Percentiles rank a stretch among this genome's conserved stretches.
phyloP scores from a whole-genome alignment of 2,113 vertebrate genomes.

The Edolisoma coerulescens region DNA sequence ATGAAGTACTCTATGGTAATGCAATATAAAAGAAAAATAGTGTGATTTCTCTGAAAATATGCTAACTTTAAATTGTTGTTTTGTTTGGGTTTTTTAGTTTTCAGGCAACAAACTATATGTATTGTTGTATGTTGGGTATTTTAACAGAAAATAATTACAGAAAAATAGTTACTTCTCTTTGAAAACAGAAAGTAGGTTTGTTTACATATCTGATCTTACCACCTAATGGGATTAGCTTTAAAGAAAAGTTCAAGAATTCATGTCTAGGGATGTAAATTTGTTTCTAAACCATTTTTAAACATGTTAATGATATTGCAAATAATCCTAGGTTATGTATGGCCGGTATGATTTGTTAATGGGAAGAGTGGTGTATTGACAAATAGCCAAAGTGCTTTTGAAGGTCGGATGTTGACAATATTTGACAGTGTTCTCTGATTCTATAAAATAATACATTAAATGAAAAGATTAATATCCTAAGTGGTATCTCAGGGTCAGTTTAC shows the following conservation, averaged over 20 bases:
- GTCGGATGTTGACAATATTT: not conserved
- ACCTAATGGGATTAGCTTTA: not conserved
- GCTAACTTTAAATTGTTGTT: not conserved
- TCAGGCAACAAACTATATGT: not conserved
- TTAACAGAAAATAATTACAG: not conserved
- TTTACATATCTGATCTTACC: not conserved
- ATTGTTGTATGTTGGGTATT: not conserved
- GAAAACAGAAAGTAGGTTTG: not conserved
- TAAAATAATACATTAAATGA: not conserved
- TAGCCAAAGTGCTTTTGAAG: conserved; percentile 14
- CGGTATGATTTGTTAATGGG: not conserved
- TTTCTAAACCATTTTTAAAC: not conserved
- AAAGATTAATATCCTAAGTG: not conserved
- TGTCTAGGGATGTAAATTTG: not conserved
- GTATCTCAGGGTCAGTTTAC: not conserved
- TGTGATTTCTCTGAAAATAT: not conserved
- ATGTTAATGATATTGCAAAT: not conserved
- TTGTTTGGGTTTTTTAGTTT: not conserved
- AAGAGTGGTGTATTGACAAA: not conserved
- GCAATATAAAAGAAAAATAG: not conserved
- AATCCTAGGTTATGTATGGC: not conserved
- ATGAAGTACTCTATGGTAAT: not conserved
- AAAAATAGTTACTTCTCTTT: not conserved
- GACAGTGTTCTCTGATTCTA: not conserved
- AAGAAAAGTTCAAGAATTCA: not conserved